Base-by-base conservation (phyloP, 2,888 invertebrate genomes). In the Plagodis dolabraria region DNA sequence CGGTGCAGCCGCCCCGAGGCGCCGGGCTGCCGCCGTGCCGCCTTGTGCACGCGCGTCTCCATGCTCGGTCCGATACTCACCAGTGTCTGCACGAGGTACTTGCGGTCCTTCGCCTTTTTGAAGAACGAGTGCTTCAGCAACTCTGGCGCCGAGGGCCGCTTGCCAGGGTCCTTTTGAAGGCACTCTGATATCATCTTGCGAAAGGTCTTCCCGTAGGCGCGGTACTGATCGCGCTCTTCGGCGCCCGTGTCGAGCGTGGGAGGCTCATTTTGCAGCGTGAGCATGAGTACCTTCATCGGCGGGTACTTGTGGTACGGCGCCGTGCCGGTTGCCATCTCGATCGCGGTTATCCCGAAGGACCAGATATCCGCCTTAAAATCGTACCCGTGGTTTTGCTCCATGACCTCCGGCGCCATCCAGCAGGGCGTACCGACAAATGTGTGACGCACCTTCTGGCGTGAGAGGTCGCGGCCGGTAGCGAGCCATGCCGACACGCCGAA, bases 391-490 rank as follows among this genome's bases (percentile, higher is more conserved):
- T 98, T 98, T 94, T 97, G 98, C 87, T 99, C 98, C 99, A 99
- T 99, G 67, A 99, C 99, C 93, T 99, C 99, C 7, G 99, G 99
- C 10, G 99, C 99, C 99, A 99, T 99, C 99, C 99, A 99, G 86
- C 99, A 99, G 0, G 99, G 99, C 9, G 99, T 99, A 50, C 99
- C 99, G 6, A 99, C 99, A 91, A 99, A 99, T 0, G 99, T 99
- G 88, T 99, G 99, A 11, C 99, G 94, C 53, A 99, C 98, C 89
- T 98, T 98, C 87, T 99, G 99, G 36, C 99, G 94, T 46, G 98
- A 98, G 63, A 99, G 92, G 87, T 99, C 99, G 47, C 99, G 95
- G 0, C 99, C 99, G 0, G 99, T 99, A 10, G 99, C 99, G 68
- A 99, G 91, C 99, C 99, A 99, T 0, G 99, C 99, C 67, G 98